Percentiles rank a stretch among this genome's conserved stretches.
Conservation (phyloP, 2,797 vertebrate genomes). For the Karalla daura region DNA sequence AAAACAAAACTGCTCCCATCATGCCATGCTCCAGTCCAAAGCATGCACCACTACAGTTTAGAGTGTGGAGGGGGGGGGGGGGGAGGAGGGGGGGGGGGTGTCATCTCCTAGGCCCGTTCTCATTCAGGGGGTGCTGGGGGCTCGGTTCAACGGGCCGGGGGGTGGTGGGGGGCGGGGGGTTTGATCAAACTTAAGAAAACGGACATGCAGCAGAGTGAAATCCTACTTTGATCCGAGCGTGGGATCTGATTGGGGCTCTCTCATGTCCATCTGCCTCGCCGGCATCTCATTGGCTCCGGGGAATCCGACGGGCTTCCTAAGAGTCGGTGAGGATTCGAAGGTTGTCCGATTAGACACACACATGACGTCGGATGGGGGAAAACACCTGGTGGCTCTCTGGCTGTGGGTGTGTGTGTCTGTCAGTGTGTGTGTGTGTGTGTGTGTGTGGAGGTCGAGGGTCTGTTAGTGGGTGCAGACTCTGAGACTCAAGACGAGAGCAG, state of each 20-base stretch:
- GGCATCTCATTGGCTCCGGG: conserved; percentile 88
- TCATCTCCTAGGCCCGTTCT: conserved; percentile 43
- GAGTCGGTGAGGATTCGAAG: conserved; percentile 84
- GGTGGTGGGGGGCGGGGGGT: conserved; percentile 60
- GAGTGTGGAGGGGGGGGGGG: too few relatives aligned
- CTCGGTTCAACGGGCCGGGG: conserved; percentile 60
- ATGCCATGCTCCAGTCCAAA: conserved; percentile 86
- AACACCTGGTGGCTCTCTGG: conserved; percentile 58
- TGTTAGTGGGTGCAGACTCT: conserved; percentile 61
- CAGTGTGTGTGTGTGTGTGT: conserved; percentile 50
- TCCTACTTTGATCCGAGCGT: conserved; percentile 90
- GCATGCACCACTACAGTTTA: conserved; percentile 79
- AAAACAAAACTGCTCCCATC: conserved; percentile 67
- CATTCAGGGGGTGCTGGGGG: conserved; percentile 64
- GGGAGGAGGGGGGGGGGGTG: too few relatives aligned
- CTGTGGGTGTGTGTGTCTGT: conserved; percentile 51
- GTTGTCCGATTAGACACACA: conserved; percentile 84
- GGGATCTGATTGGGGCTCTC: conserved; percentile 89
- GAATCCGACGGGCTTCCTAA: conserved; percentile 88
- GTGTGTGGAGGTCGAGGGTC: conserved; percentile 68
- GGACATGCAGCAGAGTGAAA: conserved; percentile 87
- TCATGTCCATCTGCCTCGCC: conserved; percentile 88
- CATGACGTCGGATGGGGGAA: conserved; percentile 51
- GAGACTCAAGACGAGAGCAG: conserved; percentile 56
- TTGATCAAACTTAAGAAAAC: conserved; percentile 67